Base-by-base conservation (phyloP, 2,113 vertebrate species). In the Acinonyx jubatus region DNA sequence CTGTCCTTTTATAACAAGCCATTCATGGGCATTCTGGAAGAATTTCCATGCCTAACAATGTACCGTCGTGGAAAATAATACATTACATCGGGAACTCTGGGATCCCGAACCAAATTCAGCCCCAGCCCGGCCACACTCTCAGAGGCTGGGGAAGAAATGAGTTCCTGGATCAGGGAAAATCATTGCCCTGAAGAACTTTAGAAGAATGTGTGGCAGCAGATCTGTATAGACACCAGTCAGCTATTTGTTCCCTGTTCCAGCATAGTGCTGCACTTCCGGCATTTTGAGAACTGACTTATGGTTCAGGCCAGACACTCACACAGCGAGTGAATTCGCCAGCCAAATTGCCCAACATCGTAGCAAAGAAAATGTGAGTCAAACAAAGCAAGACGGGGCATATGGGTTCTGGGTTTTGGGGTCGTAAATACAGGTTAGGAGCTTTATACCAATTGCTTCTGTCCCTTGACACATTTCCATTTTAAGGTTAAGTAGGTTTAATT, bases 401-500 rank as follows among this genome's bases (percentile, higher is more conserved):
- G 55, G 38, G 93, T 89, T 96, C 92, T 69, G 83, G 89, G 94
- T 97, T 97, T 98, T 94, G 95, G 95, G 97, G 97, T 97, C 52
- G 13, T 97, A 98, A 98, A 98, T 98, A 97, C 96, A 98, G 97
- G 93, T 93, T 98, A 95, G 98, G 81, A 89, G 94, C 96, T 65
- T 87, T 94, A 94, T 97, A 90, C 21, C 98, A 95, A 97, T 98
- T 97, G 96, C 95, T 98, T 97, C 98, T 97, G 89, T 98, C 95
- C 97, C 88, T 87, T 97, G 97, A 97, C 90, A 98, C 85, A 97
- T 65, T 97, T 98, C 98, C 98, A 97, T 98, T 98, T 98, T 98
- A 97, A 98, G 96, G 98, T 98, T 97, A 98, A 97, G 61, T 97
- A 92, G 97, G 93, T 98, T 98, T 98, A 98, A 98, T 98, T 96